A percentile compares a stretch with the other conserved stretches of the same genome.
Conservation (phyloP, 2,797 vertebrate species). For the Siniperca obscura region DNA sequence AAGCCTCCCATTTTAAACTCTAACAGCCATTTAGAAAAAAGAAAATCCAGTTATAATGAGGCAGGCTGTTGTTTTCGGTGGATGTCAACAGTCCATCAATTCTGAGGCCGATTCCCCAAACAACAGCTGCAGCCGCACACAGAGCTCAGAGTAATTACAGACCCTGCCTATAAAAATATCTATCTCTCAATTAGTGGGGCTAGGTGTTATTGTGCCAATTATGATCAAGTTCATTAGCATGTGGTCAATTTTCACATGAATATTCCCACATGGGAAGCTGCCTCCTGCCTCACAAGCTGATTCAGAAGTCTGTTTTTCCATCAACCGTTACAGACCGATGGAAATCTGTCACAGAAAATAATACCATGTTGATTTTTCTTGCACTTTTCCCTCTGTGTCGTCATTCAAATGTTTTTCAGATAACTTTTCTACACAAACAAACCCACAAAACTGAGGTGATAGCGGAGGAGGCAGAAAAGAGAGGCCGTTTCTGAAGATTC, state of each 20-base stretch:
- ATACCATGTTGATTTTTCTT: background rate
- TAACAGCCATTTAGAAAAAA: background rate
- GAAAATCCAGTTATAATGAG: conserved; percentile 32
- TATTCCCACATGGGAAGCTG: background rate
- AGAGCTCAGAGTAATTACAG: conserved; percentile 25
- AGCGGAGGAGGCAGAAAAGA: too few relatives aligned
- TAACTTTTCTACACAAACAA: background rate
- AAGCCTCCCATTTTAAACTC: background rate
- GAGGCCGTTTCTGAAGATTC: too few relatives aligned
- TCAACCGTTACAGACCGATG: background rate
- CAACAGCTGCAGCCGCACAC: conserved; percentile 39
- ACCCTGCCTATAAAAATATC: conserved; percentile 11
- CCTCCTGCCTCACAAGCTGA: background rate
- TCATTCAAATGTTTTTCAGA: background rate
- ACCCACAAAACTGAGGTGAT: background rate
- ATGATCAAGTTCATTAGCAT: conserved; percentile 25
- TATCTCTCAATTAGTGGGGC: conserved; percentile 9
- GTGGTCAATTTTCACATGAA: background rate
- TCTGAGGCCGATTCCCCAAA: conserved; percentile 5
- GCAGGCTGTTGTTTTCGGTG: conserved; percentile 14
- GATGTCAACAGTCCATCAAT: conserved; percentile 31
- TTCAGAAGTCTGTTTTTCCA: background rate
- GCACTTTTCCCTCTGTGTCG: too few relatives aligned
- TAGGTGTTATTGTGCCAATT: background rate
- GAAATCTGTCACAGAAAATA: background rate